Evolutionary conservation across 2,113 vertebrate genomes (phyloP), one percentile per base, ranked within the genome.

Genomic region (Salvelinus sp.): DNA sequence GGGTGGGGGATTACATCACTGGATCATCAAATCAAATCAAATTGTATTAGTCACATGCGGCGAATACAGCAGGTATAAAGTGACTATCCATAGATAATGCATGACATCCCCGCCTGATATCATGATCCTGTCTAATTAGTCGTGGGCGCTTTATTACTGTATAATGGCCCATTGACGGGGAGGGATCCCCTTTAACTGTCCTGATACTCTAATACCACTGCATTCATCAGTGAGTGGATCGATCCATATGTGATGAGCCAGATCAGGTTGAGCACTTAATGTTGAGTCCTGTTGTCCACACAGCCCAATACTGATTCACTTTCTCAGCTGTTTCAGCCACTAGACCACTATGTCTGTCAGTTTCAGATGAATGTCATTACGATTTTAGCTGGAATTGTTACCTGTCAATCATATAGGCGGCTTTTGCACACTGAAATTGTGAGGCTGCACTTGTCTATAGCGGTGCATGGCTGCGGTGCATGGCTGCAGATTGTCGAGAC

Each of bases 141-240:
- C 50, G 75, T 76, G 9, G 67, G 84, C 75, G 14, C 3, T 14
- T 50, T 3, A 14, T 50, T 50, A 50, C 48, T 50, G 12, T 50
- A 16, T 50, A 16, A 50, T 50, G 48, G 48, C 48, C 48, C 12
- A 16, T 50, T 50, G 48, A 50, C 74, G 18, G 20, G 13, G 58
- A 76, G 28, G 54, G 77, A 73, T 81, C 70, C 67, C 5, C 28
- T 72, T 63, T 0, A 13, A 74, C 27, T 28, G 74, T 12, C 57
- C 47, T 38, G 38, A 38, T 9, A 38, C 38, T 38, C 38, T 33
- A 48, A 73, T 76, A 30, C 44, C 70, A 74, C 48, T 48, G 58
- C 71, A 62, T 85, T 71, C 57, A 62, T 79, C 81, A 85, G 70
- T 81, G 48, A 22, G 30, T n/a, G 57, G 64, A 81, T 82, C 76